Conservation (phyloP, 1,140 invertebrate species). For the Agrypnia vestita region DNA sequence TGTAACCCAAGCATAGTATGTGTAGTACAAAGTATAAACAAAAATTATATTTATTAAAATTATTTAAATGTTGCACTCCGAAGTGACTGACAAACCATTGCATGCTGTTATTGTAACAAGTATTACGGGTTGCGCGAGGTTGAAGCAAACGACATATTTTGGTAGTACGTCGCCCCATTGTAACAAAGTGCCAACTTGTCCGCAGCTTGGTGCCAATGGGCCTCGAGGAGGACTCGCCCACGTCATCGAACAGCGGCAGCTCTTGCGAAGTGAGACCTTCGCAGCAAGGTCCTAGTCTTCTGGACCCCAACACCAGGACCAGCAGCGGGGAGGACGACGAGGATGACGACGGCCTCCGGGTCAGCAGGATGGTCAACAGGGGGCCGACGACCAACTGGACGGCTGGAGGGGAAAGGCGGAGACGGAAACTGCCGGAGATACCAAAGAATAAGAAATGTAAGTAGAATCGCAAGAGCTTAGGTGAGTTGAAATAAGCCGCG, state of each 20-base stretch:
- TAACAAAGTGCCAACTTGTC: no score
- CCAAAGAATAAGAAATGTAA: constrained; percentile 90
- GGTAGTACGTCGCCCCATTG: no score
- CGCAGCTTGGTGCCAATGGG: constrained; percentile 83
- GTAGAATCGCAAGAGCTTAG: constrained; percentile 59
- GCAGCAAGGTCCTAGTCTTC: not conserved
- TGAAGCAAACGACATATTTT: no score
- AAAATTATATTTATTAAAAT: no score
- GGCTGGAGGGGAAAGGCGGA: constrained; percentile 75
- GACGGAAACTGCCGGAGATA: constrained; percentile 89
- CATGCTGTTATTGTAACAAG: no score
- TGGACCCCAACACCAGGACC: constrained; percentile 45
- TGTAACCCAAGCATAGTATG: no score
- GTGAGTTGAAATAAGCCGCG: no score
- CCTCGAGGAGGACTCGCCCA: constrained; percentile 83
- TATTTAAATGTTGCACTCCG: no score
- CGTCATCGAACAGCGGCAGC: constrained; percentile 81
- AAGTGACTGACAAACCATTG: no score
- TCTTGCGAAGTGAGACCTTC: constrained; percentile 64
- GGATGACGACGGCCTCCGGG: constrained; percentile 66
- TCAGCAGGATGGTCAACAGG: constrained; percentile 62
- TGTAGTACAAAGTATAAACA: no score
- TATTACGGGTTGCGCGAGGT: no score
- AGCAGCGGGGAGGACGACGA: constrained; percentile 66
- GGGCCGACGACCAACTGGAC: constrained; percentile 64